phyloP scores from a whole-genome alignment of 1,140 invertebrate genomes.

The Littorina saxatilis region DNA sequence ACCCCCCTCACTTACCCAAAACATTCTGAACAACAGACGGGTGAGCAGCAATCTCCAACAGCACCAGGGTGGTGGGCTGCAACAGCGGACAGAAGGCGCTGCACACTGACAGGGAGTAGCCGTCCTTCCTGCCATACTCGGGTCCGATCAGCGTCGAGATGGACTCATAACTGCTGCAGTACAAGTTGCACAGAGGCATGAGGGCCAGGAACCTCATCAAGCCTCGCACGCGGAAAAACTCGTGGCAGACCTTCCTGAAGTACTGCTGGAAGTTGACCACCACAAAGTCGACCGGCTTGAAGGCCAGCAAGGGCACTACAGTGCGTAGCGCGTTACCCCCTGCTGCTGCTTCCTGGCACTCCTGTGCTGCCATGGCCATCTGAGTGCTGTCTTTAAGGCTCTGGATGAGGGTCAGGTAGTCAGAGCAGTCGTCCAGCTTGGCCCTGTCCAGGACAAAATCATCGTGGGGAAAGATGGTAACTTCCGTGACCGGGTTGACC shows the following conservation, averaged over 20 bases:
- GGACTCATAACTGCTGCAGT: background rate
- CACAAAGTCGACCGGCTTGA: slow-evolving; percentile 24
- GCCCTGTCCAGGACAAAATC: background rate
- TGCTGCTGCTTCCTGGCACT: background rate
- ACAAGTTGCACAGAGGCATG: slow-evolving; percentile 13
- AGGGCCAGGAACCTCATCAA: background rate
- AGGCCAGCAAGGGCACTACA: background rate
- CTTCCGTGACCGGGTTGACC: background rate
- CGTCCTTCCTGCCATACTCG: background rate
- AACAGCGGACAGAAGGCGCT: slow-evolving; percentile 1
- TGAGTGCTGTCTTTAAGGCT: background rate
- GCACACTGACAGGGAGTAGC: background rate
- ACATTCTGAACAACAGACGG: too few species aligned
- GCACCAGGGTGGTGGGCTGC: slow-evolving; percentile 7
- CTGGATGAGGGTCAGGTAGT: background rate
- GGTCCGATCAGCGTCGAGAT: background rate
- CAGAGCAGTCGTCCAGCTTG: background rate
- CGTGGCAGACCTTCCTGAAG: slow-evolving; percentile 20
- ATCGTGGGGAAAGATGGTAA: background rate
- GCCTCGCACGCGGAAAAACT: background rate
- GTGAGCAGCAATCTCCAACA: slow-evolving; percentile 8
- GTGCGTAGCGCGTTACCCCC: background rate
- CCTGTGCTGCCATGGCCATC: background rate
- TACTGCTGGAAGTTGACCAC: slow-evolving; percentile 31
- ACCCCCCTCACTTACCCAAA: too few species aligned